Evolutionary conservation across 2,888 invertebrate species (phyloP), one percentile per base, ranked within the genome.

Genomic region (Dynastes grantii): DNA sequence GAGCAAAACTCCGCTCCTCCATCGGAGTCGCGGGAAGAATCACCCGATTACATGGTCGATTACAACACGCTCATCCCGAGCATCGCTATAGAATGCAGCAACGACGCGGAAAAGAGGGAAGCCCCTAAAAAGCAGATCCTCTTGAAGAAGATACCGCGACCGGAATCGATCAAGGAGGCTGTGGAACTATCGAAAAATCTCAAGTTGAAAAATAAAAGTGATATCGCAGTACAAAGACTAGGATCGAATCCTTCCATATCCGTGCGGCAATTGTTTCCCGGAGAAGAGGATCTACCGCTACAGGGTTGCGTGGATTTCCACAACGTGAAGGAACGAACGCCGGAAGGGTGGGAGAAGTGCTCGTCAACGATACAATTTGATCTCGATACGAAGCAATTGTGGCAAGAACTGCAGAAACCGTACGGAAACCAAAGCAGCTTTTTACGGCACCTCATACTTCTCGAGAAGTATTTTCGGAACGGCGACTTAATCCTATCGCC

Each of bases 401-500:
- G 96, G 95, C 93, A 94, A 80, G 95, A 95, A 83, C 87, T 96
- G 55, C 95, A 96, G 85, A 93, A 95, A 85, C 96, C 96, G 0
- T 96, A 96, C 83, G 96, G 96, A 2, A 96, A 95, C 87, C 95
- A 95, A 84, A 95, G 96, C 63, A 96, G 96, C 82, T 96, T 96
- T 85, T 88, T 96, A 0, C 90, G 96, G 6, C 96, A 96, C 88
- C 89, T 96, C 53, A 93, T 96, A 73, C 89, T 96, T 5, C 86
- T 96, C 81, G 96, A 96, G 83, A 96, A 96, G 86, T 96, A 96
- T 87, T 96, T 94, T 82, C 80, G 96, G 77, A 94, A 93, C 81
- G 96, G 96, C 0, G 95, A 96, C 85, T 88, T 96, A 68, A 91
- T 95, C 0, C 86, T 96, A 13, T 92, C 95, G 0, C 92, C 94